Base-by-base conservation (phyloP, 2,888 invertebrate species). In the Cantharis nigra region DNA sequence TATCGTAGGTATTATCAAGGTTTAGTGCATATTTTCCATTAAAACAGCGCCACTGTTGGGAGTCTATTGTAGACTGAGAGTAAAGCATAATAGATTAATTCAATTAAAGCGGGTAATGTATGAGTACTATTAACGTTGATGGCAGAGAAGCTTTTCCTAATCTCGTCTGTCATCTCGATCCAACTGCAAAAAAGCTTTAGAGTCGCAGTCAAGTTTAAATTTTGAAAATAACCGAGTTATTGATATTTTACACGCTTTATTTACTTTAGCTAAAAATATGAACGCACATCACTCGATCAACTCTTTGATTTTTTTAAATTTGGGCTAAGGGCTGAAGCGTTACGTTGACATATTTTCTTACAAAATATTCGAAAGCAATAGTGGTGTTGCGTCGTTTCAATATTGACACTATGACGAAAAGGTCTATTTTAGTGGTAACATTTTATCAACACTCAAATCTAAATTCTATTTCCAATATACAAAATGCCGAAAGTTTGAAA, bases 401-500 rank as follows among this genome's bases (percentile, higher is more conserved):
- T 75, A 77, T 77, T 79, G 77, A 79, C 79, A 77, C 65, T 70
- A 74, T 72, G 74, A 76, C 76, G 74, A 77, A 79, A 73, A 77
- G 73, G 69, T 75, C 78, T 78, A 74, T 74, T 79, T 77, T 72
- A 67, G 71, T 77, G 70, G 72, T 70, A 72, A 63, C 70, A 70
- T 76, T 80, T 82, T 82, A 82, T 82, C 82, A 80, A 70, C 77
- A 80, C 76, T 71, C 77, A 70, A 76, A 81, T 80, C 80, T 80
- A 80, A 81, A 82, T 80, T 77, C 78, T 77, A 79, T 78, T 82
- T 82, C 80, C 78, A 82, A 78, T 79, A 79, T 79, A 81, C 80
- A 82, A 81, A 82, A 82, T 78, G 75, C 74, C 74, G 73, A 78
- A 81, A 81, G 80, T 81, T 80, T 77, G 77, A 81, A 81, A 82